Evolutionary conservation across 2,888 invertebrate species (phyloP).

Genomic region (Lordiphosa fenestrarum): DNA sequence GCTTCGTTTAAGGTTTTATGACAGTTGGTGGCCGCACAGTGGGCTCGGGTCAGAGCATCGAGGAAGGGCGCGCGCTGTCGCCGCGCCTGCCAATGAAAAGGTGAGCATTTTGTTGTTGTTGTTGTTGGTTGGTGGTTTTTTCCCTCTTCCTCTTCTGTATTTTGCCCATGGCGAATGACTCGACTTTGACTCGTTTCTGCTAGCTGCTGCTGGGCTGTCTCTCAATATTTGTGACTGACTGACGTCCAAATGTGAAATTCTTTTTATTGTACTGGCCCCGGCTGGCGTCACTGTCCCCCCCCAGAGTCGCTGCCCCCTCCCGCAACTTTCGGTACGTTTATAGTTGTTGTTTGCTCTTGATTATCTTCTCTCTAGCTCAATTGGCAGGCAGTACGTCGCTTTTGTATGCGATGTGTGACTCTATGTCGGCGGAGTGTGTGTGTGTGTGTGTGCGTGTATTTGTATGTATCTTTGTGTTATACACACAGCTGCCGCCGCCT

Average conservation of each 20-base stretch:
- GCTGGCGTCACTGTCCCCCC: constrained; percentile 51
- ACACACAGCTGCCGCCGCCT: constrained; percentile 19
- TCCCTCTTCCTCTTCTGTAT: constrained; percentile 43
- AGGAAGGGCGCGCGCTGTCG: constrained; percentile 40
- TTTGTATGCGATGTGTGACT: constrained; percentile 20
- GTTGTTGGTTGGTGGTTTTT: constrained; percentile 18
- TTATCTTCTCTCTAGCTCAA: constrained; percentile 65
- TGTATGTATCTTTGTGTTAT: constrained; percentile 52
- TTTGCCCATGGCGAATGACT: constrained; percentile 44
- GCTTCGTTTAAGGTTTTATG: constrained; percentile 39
- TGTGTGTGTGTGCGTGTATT: constrained; percentile 31
- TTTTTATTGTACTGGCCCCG: constrained; percentile 54
- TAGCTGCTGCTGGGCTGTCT: constrained; percentile 11
- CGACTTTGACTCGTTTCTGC: constrained; percentile 21
- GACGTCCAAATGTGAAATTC: constrained; percentile 69
- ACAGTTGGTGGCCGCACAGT: constrained; percentile 35
- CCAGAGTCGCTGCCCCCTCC: neutral
- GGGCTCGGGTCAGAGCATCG: constrained; percentile 36
- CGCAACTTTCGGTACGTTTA: constrained; percentile 6
- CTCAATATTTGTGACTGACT: constrained; percentile 69
- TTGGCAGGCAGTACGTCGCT: constrained; percentile 56
- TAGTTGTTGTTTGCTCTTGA: constrained; percentile 58
- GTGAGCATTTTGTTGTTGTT: constrained; percentile 44
- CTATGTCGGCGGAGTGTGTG: constrained; percentile 4
- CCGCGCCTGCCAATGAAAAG: constrained; percentile 49